Base-by-base conservation (phyloP, 2,888 invertebrate genomes). In the Ganaspis brasiliensis region DNA sequence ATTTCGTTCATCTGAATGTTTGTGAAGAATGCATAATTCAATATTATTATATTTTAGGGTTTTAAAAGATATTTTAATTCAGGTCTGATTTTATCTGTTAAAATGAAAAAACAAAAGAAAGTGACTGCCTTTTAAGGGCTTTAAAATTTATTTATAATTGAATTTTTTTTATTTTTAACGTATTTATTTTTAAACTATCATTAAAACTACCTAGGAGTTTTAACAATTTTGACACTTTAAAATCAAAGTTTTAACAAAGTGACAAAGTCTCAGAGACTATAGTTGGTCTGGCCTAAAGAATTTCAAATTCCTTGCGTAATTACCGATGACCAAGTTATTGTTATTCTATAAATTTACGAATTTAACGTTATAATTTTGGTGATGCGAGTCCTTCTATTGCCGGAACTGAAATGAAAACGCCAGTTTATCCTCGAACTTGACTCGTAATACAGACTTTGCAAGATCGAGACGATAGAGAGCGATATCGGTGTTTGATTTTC, bases 401-500 rank as follows among this genome's bases (percentile, higher is more conserved):
- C 45, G 67, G n/a, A 45, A 67, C 40, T 67, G 45, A 24, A 67
- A 67, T 67, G 24, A 45, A 67, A 67, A 67, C 24, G 21, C 45
- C 40, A 67, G 24, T 40, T 40, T 67, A 67, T 67, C 67, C 67
- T 67, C 67, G 67, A 67, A 67, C 67, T 67, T 67, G 67, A 67
- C 67, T 67, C 21, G 24, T 45, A n/a, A 67, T 67, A 67, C n/a
- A 67, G 45, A 45, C 24, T 63, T 63, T 45, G 24, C 24, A 67
- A 67, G 67, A 67, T 67, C 45, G 67, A 67, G 67, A 67, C 67
- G 67, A 67, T 67, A 67, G 67, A 67, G 24, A 56, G 24, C 26
- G 67, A 67, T 67, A 67, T 67, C 67, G 67, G 67, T 67, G 67
- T 67, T 67, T 67, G 67, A 67, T 67, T 67, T 67, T 45, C 3